Conservation (phyloP, 2,113 vertebrate genomes). For the Crotalus horridus region DNA sequence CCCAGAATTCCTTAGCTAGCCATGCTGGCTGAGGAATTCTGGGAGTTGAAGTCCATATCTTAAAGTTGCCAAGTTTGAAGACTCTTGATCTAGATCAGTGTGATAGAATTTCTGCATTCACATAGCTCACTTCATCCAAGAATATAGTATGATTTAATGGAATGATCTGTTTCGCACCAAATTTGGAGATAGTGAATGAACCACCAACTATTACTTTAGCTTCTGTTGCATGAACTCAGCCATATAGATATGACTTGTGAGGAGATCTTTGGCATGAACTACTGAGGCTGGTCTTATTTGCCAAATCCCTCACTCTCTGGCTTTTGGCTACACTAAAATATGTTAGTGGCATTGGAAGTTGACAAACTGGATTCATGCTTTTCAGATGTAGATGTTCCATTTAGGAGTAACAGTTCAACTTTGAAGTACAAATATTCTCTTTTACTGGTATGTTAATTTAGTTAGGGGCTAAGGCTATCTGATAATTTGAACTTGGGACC, state of each 20-base stretch:
- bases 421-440: no score
- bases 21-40: background rate
- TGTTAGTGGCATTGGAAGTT: background rate
- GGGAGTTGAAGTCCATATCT: background rate
- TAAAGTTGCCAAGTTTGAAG: background rate
- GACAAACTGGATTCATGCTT: background rate
- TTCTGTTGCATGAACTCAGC: background rate
- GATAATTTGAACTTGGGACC: background rate
- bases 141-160: background rate
- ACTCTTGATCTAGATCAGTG: background rate
- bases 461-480: background rate
- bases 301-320: background rate
- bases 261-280: no score
- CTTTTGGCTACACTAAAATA: background rate
- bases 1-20: no score
- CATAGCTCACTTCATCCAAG: background rate
- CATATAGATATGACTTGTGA: no score
- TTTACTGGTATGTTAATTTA: background rate
- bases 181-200: background rate
- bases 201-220: background rate
- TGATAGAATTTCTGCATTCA: background rate
- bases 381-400: background rate
- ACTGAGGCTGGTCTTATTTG: background rate
- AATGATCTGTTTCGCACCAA: background rate
- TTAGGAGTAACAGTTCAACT: background rate